These are phyloP conservation scores for Mimas tiliae DNA, from an alignment of 2,888 invertebrate species.

Conservation along the genomic window DNA sequence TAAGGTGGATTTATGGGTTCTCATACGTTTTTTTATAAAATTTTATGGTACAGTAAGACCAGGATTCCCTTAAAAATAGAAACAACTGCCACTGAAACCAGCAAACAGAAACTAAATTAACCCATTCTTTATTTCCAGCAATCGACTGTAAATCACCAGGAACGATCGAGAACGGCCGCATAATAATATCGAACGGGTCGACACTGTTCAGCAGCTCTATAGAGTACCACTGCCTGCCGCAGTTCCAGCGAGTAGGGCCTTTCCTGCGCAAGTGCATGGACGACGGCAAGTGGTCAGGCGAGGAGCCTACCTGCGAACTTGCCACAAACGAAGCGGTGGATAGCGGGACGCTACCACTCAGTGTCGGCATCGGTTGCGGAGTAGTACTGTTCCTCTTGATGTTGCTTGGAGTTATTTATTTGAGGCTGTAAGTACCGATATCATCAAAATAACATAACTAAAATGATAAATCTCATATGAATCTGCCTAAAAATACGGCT, in stretches of 20 bases:
- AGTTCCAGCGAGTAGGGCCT: conserved; percentile 92
- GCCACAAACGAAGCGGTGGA: conserved; percentile 89
- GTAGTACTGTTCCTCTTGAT: conserved; percentile 91
- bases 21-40: no score
- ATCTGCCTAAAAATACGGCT: no score
- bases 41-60: no score
- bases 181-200: conserved; percentile 93
- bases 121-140: conserved; percentile 79
- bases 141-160: conserved; percentile 93
- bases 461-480: no score
- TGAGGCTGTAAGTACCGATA: conserved; percentile 88
- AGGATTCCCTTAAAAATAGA: neutral
- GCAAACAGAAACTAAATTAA: neutral
- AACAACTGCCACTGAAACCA: neutral
- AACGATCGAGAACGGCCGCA: conserved; percentile 92
- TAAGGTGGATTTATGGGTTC: no score
- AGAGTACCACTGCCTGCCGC: conserved; percentile 95
- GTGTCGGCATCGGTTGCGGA: conserved; percentile 93
- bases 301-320: conserved; percentile 92
- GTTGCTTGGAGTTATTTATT: conserved; percentile 91
- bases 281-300: conserved; percentile 94
- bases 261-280: conserved; percentile 93
- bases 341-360: conserved; percentile 89
- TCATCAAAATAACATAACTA: no score
- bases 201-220: conserved; percentile 93